These are phyloP conservation scores for Scomberomorus guttatus DNA, from an alignment of 2,797 vertebrate genomes.

Conservation along the genomic window DNA sequence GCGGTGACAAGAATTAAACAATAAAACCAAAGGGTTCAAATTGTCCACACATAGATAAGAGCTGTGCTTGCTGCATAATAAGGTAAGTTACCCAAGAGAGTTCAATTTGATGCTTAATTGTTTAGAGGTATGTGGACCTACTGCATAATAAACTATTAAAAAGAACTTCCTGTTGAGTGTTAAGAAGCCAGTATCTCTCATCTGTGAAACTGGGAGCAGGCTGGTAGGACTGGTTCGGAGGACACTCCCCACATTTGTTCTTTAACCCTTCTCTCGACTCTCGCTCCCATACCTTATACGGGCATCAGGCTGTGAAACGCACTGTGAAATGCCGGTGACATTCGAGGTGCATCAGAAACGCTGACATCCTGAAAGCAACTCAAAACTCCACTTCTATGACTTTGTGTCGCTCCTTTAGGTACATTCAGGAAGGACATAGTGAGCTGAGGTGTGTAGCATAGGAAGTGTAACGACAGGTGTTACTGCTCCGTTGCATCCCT, in stretches of 20 bases:
- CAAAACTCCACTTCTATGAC: slow-evolving; percentile 26
- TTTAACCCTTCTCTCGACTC: slow-evolving; percentile 17
- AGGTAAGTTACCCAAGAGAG: neutral
- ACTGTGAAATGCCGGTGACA: neutral
- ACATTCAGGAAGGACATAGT: neutral
- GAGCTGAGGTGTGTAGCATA: slow-evolving; percentile 2
- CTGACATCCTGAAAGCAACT: neutral
- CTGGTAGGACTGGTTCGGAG: slow-evolving; percentile 81
- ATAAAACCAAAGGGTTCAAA: neutral
- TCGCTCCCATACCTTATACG: slow-evolving; percentile 71
- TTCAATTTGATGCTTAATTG: slow-evolving; percentile 8
- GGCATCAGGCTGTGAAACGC: slow-evolving; percentile 18
- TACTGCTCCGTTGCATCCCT: slow-evolving; percentile 40
- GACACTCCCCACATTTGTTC: slow-evolving; percentile 71
- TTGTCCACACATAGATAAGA: neutral
- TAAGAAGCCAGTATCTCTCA: slow-evolving; percentile 62
- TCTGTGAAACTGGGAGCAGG: slow-evolving; percentile 75
- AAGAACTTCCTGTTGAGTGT: slow-evolving; percentile 42
- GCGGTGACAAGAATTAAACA: slow-evolving; percentile 27
- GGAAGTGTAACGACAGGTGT: slow-evolving; percentile 42
- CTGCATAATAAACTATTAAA: slow-evolving; percentile 23
- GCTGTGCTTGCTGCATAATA: neutral
- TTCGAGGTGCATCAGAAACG: slow-evolving; percentile 1
- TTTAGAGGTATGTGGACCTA: slow-evolving; percentile 8
- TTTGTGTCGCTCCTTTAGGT: neutral